These are phyloP conservation scores for Peromyscus aztecus DNA, from an alignment of 2,797 vertebrate species.

Conservation along the genomic window DNA sequence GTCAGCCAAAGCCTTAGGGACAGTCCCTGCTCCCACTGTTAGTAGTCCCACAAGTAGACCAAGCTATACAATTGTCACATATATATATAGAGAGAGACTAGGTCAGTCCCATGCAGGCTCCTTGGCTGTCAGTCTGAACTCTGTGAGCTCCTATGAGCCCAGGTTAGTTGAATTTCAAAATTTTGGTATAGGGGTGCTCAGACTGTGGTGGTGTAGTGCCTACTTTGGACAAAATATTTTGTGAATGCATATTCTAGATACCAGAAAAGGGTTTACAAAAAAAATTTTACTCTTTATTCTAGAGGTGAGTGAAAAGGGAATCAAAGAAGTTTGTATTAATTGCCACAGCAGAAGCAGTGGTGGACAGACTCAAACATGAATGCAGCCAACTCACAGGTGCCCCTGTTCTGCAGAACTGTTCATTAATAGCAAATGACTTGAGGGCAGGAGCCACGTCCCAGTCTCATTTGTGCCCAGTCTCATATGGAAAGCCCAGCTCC, in stretches of 20 bases:
- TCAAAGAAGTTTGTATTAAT: background rate
- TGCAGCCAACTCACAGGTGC: background rate
- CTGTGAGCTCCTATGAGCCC: background rate
- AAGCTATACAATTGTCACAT: background rate
- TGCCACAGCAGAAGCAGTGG: background rate
- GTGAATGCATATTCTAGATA: background rate
- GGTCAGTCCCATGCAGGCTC: background rate
- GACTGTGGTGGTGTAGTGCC: no score
- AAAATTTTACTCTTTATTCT: background rate
- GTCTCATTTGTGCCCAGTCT: background rate
- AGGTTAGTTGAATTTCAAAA: background rate
- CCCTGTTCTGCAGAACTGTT: background rate
- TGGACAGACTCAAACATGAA: background rate
- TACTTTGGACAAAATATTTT: background rate
- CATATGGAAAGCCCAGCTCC: background rate
- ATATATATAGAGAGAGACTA: background rate
- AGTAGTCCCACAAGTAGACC: background rate
- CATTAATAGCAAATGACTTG: background rate
- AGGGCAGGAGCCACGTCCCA: background rate
- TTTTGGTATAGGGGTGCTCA: background rate
- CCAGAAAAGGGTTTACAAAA: background rate
- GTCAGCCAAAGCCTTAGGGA: background rate
- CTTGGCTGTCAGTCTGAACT: background rate
- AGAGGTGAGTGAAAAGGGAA: background rate
- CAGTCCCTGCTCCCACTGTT: background rate